Base-by-base conservation (phyloP, 2,113 vertebrate species). In the Galbula dea region DNA sequence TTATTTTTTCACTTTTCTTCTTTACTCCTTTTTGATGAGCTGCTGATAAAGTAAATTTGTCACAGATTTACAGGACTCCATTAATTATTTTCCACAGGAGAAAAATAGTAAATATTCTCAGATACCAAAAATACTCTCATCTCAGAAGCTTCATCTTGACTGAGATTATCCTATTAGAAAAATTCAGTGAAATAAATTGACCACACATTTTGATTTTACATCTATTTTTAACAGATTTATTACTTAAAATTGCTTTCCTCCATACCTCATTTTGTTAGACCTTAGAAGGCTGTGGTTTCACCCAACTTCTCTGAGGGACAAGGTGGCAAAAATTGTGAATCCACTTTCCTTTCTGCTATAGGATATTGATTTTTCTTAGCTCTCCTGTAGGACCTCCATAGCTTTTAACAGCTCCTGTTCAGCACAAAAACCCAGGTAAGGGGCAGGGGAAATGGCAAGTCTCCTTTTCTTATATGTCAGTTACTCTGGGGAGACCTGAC, bases 101-200 rank as follows among this genome's bases (percentile, higher is more conserved):
- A 15, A 77, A 43, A 81, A 39, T 66, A 15, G 2, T 10, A 22
- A 79, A 65, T 85, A 48, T 72, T 79, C 19, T 65, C 17, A 57
- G 29, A 5, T 79, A 48, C 9, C 18, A 58, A 63, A 77, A 45
- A 0, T 41, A n/a, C 6, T 41, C 14, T 69, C 2, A 0, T 78
- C 15, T 67, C 10, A 51, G 68, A 72, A 54, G 8, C 26, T 89
- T 78, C 7, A 18, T 41, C n/a, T 49, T 55, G n/a, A 45, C 5
- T 59, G 27, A 21, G 21, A 55, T 48, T 72, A 39, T 45, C 9
- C 46, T 76, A 4, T 8, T 57, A 39, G n/a, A 54, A 43, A 78
- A 87, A 84, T 16, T 63, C 39, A 68, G 26, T 30, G 57, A 93
- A 89, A 78, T 45, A 67, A 36, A 32, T n/a, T 55, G 19, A 52